Evolutionary conservation across 2,113 vertebrate genomes (phyloP).

Genomic region (Henicopernis longicauda): DNA sequence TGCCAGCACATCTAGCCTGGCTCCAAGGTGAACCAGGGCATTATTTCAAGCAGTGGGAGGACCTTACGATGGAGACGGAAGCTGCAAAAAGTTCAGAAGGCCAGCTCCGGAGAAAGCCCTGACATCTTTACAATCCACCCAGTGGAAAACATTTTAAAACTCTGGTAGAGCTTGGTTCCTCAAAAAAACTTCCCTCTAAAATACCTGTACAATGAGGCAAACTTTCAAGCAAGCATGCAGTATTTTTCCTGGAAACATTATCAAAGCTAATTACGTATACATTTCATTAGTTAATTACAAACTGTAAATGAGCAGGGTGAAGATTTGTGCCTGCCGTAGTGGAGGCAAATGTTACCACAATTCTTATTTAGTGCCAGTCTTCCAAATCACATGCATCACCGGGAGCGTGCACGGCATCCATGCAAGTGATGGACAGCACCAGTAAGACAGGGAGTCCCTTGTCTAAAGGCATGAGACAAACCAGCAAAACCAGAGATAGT

Average conservation of each 20-base stretch:
- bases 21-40: not conserved
- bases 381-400: not conserved
- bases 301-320: not conserved
- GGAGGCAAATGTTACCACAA: not conserved
- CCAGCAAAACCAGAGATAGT: not conserved
- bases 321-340: not conserved
- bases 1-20: not conserved
- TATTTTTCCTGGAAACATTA: not conserved
- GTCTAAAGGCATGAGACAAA: not conserved
- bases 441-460: not conserved
- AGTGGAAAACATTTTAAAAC: not conserved
- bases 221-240: not conserved
- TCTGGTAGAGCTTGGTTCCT: not conserved
- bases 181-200: not conserved
- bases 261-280: not conserved
- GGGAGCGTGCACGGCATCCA: fast-evolving
- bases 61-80: fast-evolving
- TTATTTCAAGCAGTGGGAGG: not conserved
- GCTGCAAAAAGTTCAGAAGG: not conserved
- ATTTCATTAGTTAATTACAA: not conserved
- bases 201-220: not conserved
- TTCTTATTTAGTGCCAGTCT: not conserved
- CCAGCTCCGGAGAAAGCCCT: not conserved
- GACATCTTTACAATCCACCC: not conserved
- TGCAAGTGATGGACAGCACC: not conserved